Base-by-base conservation (phyloP, 2,113 vertebrate genomes). In the Propithecus coquereli region DNA sequence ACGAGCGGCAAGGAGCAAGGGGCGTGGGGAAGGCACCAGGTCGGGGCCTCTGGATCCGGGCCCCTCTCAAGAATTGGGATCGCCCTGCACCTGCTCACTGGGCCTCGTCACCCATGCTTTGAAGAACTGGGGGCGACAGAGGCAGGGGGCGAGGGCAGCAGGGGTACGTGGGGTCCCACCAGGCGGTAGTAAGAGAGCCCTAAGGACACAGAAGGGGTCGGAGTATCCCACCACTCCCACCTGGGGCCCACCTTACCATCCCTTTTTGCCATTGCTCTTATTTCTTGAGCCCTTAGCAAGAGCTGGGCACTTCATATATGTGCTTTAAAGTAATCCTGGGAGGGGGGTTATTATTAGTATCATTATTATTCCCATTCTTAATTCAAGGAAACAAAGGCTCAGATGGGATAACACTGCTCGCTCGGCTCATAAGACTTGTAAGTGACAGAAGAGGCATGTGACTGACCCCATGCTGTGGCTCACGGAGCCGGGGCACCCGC, bases 11-110 rank as follows among this genome's bases (percentile, higher is more conserved):
- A n/a, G 85, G 68, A 57, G 43, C 6, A 16, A n/a, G 6, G 34
- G 32, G 6, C 0, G 0, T 7, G 4, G 25, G n/a, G 18, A 45
- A 76, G 59, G 27, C 30, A 16, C 70, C 4, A 1, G 9, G 59
- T 13, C 0, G 18, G 27, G 16, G 22, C 27, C 30, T 22, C 40
- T 61, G 37, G 8, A 4, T 59, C 40, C 12, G 16, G 81, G 45
- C 52, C 71, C 4, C 9, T 20, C 70, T 82, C 5, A 5, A 66
- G 77, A 68, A 32, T 61, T 10, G 34, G 8, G 17, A 30, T 18
- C 16, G 50, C 23, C 65, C 30, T 32, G 11, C 6, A 30, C n/a
- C 83, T 88, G 71, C 71, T 73, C 70, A 30, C 11, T 34, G 68
- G n/a, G n/a, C 27, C 43, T 6, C 1, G 18, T 34, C 12, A 27